A percentile compares a stretch with the other conserved stretches of the same genome.
Conservation (phyloP, 2,888 invertebrate species). For the Parasteatoda lunata region DNA sequence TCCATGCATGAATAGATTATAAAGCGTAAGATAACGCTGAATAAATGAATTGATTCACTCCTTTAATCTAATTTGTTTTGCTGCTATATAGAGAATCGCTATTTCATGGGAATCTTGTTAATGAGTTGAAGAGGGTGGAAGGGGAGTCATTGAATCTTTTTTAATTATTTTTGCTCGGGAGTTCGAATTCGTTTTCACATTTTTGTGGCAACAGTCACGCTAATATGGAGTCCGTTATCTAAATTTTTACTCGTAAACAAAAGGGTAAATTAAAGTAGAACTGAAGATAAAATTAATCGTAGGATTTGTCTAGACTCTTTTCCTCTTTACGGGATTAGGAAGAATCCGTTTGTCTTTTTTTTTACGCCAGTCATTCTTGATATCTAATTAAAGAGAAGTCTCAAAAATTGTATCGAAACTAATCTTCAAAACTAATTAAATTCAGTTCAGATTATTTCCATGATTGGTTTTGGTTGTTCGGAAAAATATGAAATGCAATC, state of each 20-base stretch:
- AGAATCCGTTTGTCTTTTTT: not conserved
- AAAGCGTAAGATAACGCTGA: slow-evolving; percentile 54
- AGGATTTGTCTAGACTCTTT: slow-evolving; percentile 20
- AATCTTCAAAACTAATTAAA: too few species aligned
- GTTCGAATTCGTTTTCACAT: slow-evolving; percentile 36
- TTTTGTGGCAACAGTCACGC: slow-evolving; percentile 25
- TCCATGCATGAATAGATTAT: slow-evolving; percentile 46
- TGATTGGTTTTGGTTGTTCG: too few species aligned
- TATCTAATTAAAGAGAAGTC: too few species aligned
- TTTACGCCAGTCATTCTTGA: not conserved
- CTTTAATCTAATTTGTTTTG: slow-evolving; percentile 58
- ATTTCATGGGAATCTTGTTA: slow-evolving; percentile 26
- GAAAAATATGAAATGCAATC: too few species aligned
- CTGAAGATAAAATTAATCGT: slow-evolving; percentile 23
- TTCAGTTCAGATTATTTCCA: too few species aligned
- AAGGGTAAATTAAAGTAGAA: not conserved
- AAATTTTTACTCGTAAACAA: not conserved
- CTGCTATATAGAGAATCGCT: slow-evolving; percentile 13
- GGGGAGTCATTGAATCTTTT: slow-evolving; percentile 9
- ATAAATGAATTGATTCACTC: slow-evolving; percentile 61
- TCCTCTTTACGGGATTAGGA: slow-evolving; percentile 34
- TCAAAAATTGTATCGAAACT: too few species aligned
- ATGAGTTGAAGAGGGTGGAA: slow-evolving; percentile 23
- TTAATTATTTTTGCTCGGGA: slow-evolving; percentile 49
- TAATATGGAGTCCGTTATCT: slow-evolving; percentile 42